Conservation (phyloP, 1,140 invertebrate genomes). For the Drosophila setifemur region DNA sequence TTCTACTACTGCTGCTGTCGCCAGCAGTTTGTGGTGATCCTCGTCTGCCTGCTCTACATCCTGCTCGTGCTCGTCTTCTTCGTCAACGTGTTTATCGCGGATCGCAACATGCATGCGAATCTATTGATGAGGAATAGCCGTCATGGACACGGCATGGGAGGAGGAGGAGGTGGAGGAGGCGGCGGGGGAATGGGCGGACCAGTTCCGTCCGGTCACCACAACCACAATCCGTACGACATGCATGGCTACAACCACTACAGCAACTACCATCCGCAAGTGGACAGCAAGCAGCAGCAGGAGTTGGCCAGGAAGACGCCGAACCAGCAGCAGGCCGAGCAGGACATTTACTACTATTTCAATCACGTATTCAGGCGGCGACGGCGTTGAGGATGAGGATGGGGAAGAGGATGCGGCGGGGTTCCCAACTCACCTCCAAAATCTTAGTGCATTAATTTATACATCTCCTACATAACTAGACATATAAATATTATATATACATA, state of each 20-base stretch:
- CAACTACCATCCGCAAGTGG: conserved; percentile 74
- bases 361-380: conserved; percentile 69
- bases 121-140: conserved; percentile 51
- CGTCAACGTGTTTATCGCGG: conserved; percentile 73
- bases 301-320: conserved; percentile 65
- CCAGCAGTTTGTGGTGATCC: conserved; percentile 79
- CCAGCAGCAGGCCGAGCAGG: conserved; percentile 75
- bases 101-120: conserved; percentile 70
- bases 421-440: conserved; percentile 6
- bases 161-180: neutral
- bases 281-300: conserved; percentile 60
- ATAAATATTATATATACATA: conserved; percentile 48
- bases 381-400: conserved; percentile 15
- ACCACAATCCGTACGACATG: conserved; percentile 72
- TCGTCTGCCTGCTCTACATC: conserved; percentile 77
- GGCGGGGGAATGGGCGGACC: conserved; percentile 17
- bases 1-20: conserved; percentile 81
- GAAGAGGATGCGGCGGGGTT: conserved; percentile 1
- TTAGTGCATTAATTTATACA: conserved; percentile 34
- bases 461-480: conserved; percentile 45
- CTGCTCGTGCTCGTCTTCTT: conserved; percentile 76
- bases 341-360: conserved; percentile 80
- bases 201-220: conserved; percentile 48
- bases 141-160: conserved; percentile 8
- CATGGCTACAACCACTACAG: conserved; percentile 73